Base-by-base conservation (phyloP, 2,888 invertebrate genomes). In the Ochlodes sylvanus region DNA sequence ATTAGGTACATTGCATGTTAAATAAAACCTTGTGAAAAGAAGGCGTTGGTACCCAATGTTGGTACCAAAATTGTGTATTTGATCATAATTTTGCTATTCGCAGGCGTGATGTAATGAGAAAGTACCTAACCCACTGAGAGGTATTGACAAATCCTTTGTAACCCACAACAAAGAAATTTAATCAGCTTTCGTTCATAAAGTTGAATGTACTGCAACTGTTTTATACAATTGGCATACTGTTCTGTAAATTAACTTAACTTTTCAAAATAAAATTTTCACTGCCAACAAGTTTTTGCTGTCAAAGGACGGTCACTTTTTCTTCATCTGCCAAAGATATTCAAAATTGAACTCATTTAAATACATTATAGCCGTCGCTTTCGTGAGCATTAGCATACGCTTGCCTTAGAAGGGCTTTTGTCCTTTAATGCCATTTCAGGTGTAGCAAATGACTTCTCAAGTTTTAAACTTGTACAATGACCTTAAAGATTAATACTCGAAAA, bases 331-430 rank as follows among this genome's bases (percentile, higher is more conserved):
- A 50, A 50, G 50, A 19, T 50, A 50, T 50, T 50, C 50, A n/a
- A n/a, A n/a, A n/a, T n/a, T n/a, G 50, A 50, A 12, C 19, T 19
- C 50, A 50, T 50, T 50, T 50, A 50, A 50, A 50, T 50, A 50
- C 17, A 50, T 50, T 50, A 50, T 10, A n/a, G n/a, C n/a, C n/a
- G n/a, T n/a, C n/a, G n/a, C n/a, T n/a, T n/a, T n/a, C n/a, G 38
- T 9, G 4, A 19, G 50, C 17, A 47, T 7, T 47, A 15, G 47
- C 17, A 47, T 47, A 47, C 47, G 47, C 17, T 47, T 17, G 47
- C 50, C 50, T 50, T 50, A 50, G 12, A 50, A 50, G 50, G 50
- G 50, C 50, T 50, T 50, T 50, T 50, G 44, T 47, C 15, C 44
- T 47, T 47, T 4, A 17, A 47, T 15, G 17, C 44, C 44, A 47